A percentile compares a stretch with the other conserved stretches of the same genome.
These are phyloP conservation scores for Scaptomyza tumidula DNA, from an alignment of 2,888 invertebrate genomes.

Conservation along the genomic window DNA sequence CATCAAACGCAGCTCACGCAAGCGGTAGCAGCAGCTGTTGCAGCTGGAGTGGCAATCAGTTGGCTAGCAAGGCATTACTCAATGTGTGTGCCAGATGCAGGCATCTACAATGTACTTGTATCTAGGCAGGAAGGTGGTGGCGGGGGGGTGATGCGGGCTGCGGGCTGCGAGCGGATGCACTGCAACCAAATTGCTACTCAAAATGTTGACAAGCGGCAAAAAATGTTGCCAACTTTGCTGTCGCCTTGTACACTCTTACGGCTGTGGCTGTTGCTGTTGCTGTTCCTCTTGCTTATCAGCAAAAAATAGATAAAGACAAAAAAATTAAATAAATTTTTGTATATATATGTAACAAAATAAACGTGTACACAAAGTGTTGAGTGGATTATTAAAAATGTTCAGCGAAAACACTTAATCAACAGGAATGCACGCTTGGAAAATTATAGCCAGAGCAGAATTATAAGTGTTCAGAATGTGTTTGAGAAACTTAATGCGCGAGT, in stretches of 20 bases:
- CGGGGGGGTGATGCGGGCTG: too few relatives aligned
- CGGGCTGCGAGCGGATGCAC: conserved; percentile 11
- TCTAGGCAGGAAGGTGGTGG: background rate
- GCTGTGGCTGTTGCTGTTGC: background rate
- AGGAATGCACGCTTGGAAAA: background rate
- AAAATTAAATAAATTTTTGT: background rate
- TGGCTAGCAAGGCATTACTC: conserved; percentile 50
- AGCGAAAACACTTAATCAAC: background rate
- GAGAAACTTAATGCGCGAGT: background rate
- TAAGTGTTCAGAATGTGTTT: background rate
- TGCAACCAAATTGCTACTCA: conserved; percentile 58
- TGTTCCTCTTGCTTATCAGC: conserved; percentile 10
- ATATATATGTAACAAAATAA: background rate
- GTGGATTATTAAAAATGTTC: conserved; percentile 1
- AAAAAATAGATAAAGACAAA: background rate
- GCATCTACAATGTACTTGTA: conserved; percentile 29
- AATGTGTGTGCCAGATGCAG: conserved; percentile 53
- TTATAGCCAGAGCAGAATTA: background rate
- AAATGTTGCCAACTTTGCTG: conserved; percentile 31
- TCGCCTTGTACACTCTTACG: conserved; percentile 9
- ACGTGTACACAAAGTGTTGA: background rate
- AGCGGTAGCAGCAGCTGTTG: conserved; percentile 36
- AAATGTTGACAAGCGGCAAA: conserved; percentile 62
- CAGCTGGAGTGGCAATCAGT: conserved; percentile 52
- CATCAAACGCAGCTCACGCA: conserved; percentile 48